Base-by-base conservation (phyloP, 2,797 vertebrate genomes). In the Chelidonichthys spinosus region DNA sequence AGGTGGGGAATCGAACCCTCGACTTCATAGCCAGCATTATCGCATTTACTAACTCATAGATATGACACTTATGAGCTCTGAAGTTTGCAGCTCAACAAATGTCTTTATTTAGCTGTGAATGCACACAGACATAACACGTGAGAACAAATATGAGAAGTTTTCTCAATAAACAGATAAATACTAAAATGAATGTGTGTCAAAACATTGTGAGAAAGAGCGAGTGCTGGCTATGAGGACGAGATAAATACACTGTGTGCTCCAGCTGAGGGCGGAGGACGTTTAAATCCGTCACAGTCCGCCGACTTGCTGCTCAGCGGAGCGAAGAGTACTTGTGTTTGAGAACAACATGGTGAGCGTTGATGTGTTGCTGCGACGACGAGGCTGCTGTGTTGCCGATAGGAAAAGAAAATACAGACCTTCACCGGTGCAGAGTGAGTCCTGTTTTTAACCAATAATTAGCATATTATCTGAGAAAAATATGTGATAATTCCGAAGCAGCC, bases 281-380 rank as follows among this genome's bases (percentile, higher is more conserved):
- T 11, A 72, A 53, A 75, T 62, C 15, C 65, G 65, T 83, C 81
- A 88, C 85, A 83, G 70, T 70, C 33, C 40, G 13, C 36, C 79
- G 79, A 66, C 44, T 78, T 67, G 52, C 66, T 53, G 77, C 54
- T 82, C 72, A 15, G 7, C 11, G 4, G 85, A 88, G 88, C 83
- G 40, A 6, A 62, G 66, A 86, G 37, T 53, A 36, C 47, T 25
- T 9, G 25, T 9, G 33, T 64, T 61, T 43, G 18, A 67, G 49
- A 64, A 60, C 13, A 52, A 66, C 44, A 75, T 32, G 54, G 64
- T 25, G 42, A 53, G 50, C 0, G 9, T 43, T 25, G 17, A 35
- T 0, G 4, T 18, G 43, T 17, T 18, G 43, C 37, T 35, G 47
- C 10, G 18, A 11, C 69, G 36, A 56, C 15, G 2, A 35, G 40